These are phyloP conservation scores for Myotis lucifugus DNA, from an alignment of 2,113 vertebrate species.

Conservation along the genomic window DNA sequence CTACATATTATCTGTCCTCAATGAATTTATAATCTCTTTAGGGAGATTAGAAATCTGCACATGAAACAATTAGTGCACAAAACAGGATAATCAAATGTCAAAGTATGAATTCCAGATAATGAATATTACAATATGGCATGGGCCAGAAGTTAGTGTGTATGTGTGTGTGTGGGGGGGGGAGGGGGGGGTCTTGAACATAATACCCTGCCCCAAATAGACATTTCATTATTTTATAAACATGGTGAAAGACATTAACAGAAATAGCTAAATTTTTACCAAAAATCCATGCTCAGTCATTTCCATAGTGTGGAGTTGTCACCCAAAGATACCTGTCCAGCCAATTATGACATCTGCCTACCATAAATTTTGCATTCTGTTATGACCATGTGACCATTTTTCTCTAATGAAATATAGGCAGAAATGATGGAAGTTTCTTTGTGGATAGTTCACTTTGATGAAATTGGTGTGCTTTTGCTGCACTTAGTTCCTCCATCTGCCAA, in stretches of 20 bases:
- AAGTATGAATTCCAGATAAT: slow-evolving; percentile 35
- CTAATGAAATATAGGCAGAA: background rate
- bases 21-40: slow-evolving; percentile 48
- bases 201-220: background rate
- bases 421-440: background rate
- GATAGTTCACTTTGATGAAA: background rate
- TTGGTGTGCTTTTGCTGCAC: background rate
- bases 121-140: slow-evolving; percentile 1
- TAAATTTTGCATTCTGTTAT: background rate
- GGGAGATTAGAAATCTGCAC: slow-evolving; percentile 9
- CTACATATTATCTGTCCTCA: background rate
- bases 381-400: background rate
- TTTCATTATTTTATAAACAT: slow-evolving; percentile 15
- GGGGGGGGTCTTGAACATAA: background rate
- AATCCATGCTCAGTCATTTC: background rate
- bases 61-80: slow-evolving; percentile 33
- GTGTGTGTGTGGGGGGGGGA: background rate
- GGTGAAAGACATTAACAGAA: background rate
- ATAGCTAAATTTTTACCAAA: background rate
- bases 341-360: background rate
- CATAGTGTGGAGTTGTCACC: background rate
- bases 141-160: background rate
- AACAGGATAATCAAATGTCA: slow-evolving; percentile 1
- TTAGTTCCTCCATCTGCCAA: background rate
- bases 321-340: background rate